phyloP scores from a whole-genome alignment of 1,140 invertebrate species.

The Luehdorfia chinensis region DNA sequence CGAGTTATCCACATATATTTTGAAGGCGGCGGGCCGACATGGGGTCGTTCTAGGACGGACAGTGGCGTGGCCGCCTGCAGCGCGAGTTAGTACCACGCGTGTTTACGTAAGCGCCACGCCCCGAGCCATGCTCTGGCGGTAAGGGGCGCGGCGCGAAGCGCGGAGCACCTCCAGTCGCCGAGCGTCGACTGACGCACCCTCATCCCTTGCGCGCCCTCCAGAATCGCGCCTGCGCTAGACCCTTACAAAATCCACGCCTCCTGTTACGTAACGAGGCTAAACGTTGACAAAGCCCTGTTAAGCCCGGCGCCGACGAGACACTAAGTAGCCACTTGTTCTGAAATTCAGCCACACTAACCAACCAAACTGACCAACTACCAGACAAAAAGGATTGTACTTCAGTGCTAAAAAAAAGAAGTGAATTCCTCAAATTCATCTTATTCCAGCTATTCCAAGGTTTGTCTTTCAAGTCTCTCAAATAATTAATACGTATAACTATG shows the following conservation, averaged over 20 bases:
- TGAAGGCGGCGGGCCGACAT: slow-evolving; percentile 63
- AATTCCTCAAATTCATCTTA: too few species aligned
- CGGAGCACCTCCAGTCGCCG: slow-evolving; percentile 68
- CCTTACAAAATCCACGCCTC: slow-evolving; percentile 43
- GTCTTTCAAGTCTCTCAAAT: too few species aligned
- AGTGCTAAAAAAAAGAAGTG: too few species aligned
- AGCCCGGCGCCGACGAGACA: slow-evolving; percentile 4
- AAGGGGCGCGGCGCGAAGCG: slow-evolving; percentile 70
- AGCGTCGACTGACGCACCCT: slow-evolving; percentile 69
- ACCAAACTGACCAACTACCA: background rate
- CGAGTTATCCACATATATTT: slow-evolving; percentile 56
- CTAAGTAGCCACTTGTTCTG: slow-evolving; percentile 3
- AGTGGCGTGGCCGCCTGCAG: slow-evolving; percentile 53
- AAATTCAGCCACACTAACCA: slow-evolving; percentile 4
- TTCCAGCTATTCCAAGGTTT: too few species aligned
- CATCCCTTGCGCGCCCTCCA: slow-evolving; percentile 31
- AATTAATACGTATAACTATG: too few species aligned
- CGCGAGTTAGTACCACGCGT: slow-evolving; percentile 54
- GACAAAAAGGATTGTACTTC: too few species aligned
- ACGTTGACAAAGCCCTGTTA: slow-evolving; percentile 39
- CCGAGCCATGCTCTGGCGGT: slow-evolving; percentile 70
- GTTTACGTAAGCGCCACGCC: slow-evolving; percentile 76
- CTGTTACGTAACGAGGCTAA: slow-evolving; percentile 62
- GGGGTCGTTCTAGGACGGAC: slow-evolving; percentile 68
- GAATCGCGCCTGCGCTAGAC: slow-evolving; percentile 39